A percentile compares a stretch with the other conserved stretches of the same genome.
Evolutionary conservation across 2,113 vertebrate species (phyloP).

Genomic region (Chrysochloris asiatica): DNA sequence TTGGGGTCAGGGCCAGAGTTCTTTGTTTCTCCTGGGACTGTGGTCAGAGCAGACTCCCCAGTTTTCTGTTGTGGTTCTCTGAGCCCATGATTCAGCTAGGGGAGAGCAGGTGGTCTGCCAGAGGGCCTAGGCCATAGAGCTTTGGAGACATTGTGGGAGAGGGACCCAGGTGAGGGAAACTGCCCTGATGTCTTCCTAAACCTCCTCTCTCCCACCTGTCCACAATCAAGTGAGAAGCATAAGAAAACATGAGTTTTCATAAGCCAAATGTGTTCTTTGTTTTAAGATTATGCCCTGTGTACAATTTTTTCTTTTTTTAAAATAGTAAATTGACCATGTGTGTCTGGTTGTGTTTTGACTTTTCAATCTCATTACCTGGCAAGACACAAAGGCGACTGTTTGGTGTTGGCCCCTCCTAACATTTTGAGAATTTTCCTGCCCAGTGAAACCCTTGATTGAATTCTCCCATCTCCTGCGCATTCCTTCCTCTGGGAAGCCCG

Average conservation of each 20-base stretch:
- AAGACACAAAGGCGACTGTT: background rate
- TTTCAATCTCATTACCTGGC: background rate
- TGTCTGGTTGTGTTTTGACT: background rate
- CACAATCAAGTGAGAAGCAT: background rate
- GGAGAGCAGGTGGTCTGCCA: too few species aligned
- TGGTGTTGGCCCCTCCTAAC: background rate
- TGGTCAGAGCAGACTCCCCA: background rate
- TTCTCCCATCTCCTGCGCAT: too few species aligned
- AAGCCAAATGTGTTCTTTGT: background rate
- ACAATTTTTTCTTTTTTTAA: background rate
- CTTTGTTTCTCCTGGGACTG: background rate
- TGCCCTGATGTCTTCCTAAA: background rate
- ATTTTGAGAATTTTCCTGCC: background rate
- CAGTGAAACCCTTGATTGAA: background rate
- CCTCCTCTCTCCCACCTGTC: background rate
- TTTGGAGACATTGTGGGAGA: too few species aligned
- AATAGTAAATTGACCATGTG: background rate
- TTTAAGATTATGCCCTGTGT: background rate
- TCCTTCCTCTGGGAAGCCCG: background rate
- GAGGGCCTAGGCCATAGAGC: too few species aligned
- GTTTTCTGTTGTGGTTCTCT: background rate
- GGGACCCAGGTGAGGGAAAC: background rate
- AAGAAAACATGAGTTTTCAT: background rate
- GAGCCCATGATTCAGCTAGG: background rate
- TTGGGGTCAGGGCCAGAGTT: background rate